phyloP scores from a whole-genome alignment of 1,140 invertebrate species.

The Lucilia sericata region DNA sequence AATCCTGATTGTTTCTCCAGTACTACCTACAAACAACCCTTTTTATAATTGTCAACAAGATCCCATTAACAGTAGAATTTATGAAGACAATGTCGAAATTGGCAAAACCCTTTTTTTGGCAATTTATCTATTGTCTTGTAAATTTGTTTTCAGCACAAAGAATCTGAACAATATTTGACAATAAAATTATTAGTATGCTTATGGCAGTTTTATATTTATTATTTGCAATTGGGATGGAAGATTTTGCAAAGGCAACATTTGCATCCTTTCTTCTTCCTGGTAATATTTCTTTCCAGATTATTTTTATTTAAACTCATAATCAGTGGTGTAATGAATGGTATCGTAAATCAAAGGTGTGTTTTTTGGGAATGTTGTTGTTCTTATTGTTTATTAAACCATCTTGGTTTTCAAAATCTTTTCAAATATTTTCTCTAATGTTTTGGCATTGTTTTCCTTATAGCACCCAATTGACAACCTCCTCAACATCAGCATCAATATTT shows the following conservation, averaged over 20 bases:
- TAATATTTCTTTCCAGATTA: background rate
- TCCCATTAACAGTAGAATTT: background rate
- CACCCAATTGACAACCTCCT: background rate
- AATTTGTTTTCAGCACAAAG: background rate
- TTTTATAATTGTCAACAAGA: background rate
- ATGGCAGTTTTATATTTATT: background rate
- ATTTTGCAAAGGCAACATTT: background rate
- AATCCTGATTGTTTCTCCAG: background rate
- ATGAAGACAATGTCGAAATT: background rate
- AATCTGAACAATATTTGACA: background rate
- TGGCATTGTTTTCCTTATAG: background rate
- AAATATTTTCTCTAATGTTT: background rate
- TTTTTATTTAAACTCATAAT: background rate
- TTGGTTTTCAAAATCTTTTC: background rate
- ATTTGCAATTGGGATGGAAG: background rate
- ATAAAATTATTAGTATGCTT: constrained; percentile 24
- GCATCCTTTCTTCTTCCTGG: background rate
- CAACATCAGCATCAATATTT: background rate
- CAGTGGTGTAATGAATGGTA: background rate
- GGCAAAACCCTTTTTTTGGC: background rate
- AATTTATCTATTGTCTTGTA: constrained; percentile 2
- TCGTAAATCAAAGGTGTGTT: constrained; percentile 17
- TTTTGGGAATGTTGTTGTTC: background rate
- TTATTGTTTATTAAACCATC: background rate
- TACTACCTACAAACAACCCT: background rate